Evolutionary conservation across 1,140 invertebrate species (phyloP), one percentile per base, ranked within the genome.

Genomic region (Brachionus paranguensis): DNA sequence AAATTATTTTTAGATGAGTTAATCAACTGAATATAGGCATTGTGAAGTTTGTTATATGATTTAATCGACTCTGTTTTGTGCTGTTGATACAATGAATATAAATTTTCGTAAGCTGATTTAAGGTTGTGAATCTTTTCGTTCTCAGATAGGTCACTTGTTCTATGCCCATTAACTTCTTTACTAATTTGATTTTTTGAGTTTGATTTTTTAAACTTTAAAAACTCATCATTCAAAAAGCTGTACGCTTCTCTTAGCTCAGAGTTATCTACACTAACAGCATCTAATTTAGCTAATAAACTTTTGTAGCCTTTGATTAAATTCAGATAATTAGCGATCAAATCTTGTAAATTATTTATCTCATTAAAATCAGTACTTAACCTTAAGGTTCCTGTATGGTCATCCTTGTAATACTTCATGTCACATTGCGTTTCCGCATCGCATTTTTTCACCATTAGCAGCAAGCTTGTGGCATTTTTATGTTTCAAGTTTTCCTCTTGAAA

Each of bases 261-360:
- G 53, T 81, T 43, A 68, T 81, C 78, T 60, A 81, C 37, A 27
- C 24, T 81, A 68, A 81, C 53, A 60, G 78, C 78, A 64, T 81
- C 78, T 41, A 81, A 68, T 81, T 81, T 81, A 68, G 53, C 78
- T 45, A 81, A 81, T 81, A 81, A 45, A 24, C 3, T 11, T 64
- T 81, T 81, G 47, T 81, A 81, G 24, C 27, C 65, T 81, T 60
- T 81, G 24, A 81, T 81, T 45, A 81, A 68, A 37, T 68, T 81
- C 11, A 81, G n/a, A 68, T 81, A 81, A 27, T 81, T 81, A 11
- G 41, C 33, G 20, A 81, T 81, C 33, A 81, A 81, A 64, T 81
- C 78, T 68, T 81, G 78, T 47, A 81, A 64, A 55, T 55, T 64
- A 47, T 81, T 45, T 45, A 81, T 64, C 10, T 81, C 78, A 76